These are phyloP conservation scores for Eupelmus urozonus DNA, from an alignment of 2,888 invertebrate genomes.

Conservation along the genomic window DNA sequence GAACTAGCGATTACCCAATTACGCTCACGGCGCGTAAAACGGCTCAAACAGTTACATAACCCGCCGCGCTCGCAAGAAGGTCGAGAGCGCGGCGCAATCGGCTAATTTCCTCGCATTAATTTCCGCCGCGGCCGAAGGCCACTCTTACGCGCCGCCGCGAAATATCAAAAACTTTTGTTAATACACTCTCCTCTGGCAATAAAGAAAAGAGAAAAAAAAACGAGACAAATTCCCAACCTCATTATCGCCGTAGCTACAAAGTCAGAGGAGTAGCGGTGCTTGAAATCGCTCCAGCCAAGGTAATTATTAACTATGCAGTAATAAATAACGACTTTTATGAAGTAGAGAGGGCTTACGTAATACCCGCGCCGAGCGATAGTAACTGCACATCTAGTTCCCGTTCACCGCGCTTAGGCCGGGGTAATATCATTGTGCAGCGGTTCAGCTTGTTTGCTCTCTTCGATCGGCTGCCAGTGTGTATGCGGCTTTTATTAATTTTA, in stretches of 20 bases:
- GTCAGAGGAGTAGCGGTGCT: neutral
- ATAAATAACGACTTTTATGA: conserved; percentile 67
- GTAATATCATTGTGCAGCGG: conserved; percentile 1
- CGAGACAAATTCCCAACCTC: neutral
- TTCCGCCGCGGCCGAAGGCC: neutral
- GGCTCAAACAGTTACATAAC: neutral
- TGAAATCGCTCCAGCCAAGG: conserved; percentile 38
- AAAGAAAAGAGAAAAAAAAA: neutral
- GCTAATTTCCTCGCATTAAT: neutral
- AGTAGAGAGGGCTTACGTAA: conserved; percentile 58
- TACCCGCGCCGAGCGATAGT: conserved; percentile 60
- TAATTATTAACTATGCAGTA: conserved; percentile 67
- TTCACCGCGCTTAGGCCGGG: conserved; percentile 52
- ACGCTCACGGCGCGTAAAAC: too few species aligned
- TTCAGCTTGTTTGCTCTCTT: conserved; percentile 31
- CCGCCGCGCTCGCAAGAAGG: neutral
- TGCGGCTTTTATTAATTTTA: conserved; percentile 13
- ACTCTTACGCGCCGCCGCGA: too few species aligned
- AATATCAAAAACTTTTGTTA: neutral
- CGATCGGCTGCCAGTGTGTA: neutral
- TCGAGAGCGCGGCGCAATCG: neutral
- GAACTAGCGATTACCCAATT: too few species aligned
- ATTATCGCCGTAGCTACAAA: neutral
- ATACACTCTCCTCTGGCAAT: neutral
- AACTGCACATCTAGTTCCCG: conserved; percentile 64